Evolutionary conservation across 2,888 invertebrate species (phyloP).

Genomic region (Caenorhabditis drosophilae): DNA sequence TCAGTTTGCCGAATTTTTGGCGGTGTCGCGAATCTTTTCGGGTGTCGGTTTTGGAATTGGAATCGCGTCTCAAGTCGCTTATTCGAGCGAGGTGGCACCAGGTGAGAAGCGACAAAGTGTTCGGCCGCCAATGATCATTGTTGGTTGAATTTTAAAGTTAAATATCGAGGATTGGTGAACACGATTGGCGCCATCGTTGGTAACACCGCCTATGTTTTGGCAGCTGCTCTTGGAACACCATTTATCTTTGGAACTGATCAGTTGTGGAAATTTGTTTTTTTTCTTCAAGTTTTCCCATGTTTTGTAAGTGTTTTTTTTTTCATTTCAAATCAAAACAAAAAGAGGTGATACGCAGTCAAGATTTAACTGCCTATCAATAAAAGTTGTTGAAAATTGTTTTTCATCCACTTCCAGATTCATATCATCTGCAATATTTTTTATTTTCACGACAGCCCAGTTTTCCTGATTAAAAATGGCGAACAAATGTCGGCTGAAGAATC

Average conservation of each 20-base stretch:
- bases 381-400: too few relatives aligned
- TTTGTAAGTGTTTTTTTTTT: conserved; percentile 22
- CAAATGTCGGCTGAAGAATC: conserved; percentile 40
- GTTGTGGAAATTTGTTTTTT: conserved; percentile 55
- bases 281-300: conserved; percentile 37
- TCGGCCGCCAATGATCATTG: too few relatives aligned
- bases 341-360: too few relatives aligned
- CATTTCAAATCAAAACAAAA: too few relatives aligned
- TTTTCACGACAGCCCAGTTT: conserved; percentile 51
- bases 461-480: conserved; percentile 39
- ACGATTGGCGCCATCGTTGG: conserved; percentile 57
- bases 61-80: conserved; percentile 57
- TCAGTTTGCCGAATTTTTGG: conserved; percentile 44
- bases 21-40: conserved; percentile 46
- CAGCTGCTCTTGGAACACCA: conserved; percentile 49
- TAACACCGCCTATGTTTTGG: conserved; percentile 57
- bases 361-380: too few relatives aligned
- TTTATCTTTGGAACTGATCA: conserved; percentile 47
- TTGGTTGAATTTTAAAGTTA: too few relatives aligned
- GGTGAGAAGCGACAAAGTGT: too few relatives aligned
- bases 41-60: conserved; percentile 61
- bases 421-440: conserved; percentile 16
- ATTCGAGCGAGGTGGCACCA: conserved; percentile 60
- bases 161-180: conserved; percentile 55
- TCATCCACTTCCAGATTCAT: conserved; percentile 18